Base-by-base conservation (phyloP, 2,113 vertebrate genomes). In the Scopus umbretta region DNA sequence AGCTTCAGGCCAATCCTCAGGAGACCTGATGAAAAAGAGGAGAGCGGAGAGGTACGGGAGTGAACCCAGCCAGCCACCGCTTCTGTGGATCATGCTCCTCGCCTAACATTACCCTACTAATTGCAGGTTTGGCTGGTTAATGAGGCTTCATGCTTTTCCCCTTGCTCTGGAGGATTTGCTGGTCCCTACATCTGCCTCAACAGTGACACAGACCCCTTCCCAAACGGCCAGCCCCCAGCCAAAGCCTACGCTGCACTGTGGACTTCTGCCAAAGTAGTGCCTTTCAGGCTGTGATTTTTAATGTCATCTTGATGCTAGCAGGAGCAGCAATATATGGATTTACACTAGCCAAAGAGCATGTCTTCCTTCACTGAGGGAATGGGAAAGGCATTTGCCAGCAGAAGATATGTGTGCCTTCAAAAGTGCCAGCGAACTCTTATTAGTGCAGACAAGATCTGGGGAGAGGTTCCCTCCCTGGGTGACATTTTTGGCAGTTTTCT, bases 401-500 rank as follows among this genome's bases (percentile, higher is more conserved):
- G 78, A 85, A 76, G 81, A 76, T 43, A 45, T 0, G 0, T 52
- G 45, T 91, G 71, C 70, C 40, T 61, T 89, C 58, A 85, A 40
- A 95, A 76, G 53, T 85, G 89, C 83, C 89, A 94, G 87, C 67
- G 86, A 82, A 88, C 63, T 91, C 97, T 96, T 94, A 91, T 85
- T 93, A 96, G 91, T 47, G 67, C 34, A 74, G 93, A 85, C 50
- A 82, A 80, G 67, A 80, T 80, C 62, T 74, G 61, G 81, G 75
- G 55, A 88, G 70, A 89, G 26, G 17, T 92, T 95, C 78, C 86
- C 70, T 95, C 63, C 38, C 53, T 50, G 53, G 36, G 47, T 94
- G 92, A 97, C 43, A 82, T 85, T 94, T 95, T 76, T 96, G 91
- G 94, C 96, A 91, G 74, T 78, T 95, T 73, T 91, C 49, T 59